Evolutionary conservation across 2,797 vertebrate genomes (phyloP), one percentile per base, ranked within the genome.

Genomic region (Saxicola maurus): DNA sequence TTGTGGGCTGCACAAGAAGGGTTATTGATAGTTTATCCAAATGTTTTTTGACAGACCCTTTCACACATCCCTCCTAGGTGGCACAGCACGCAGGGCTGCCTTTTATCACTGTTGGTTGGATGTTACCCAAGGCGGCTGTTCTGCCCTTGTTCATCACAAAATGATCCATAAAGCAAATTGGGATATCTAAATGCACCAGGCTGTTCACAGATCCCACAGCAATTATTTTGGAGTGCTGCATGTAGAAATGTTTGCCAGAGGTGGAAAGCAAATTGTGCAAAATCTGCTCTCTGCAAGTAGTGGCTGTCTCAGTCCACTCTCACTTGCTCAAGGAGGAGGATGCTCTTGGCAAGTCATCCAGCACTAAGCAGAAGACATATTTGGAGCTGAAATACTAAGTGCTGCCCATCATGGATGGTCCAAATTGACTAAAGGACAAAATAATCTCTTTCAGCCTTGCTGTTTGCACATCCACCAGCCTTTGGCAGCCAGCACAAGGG

Each of bases 1-100:
- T 79, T 92, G 78, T 73, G 89, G 61, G 74, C 92, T 87, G 67
- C 81, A 83, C 56, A 59, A 61, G 91, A 81, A 60, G n/a, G 76
- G 46, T 92, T 91, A 89, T 90, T 86, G 93, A 93, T 91, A 78
- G 56, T 90, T 94, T 74, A 88, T 69, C 87, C 94, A 94, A 94
- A 94, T 88, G 79, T 68, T 92, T 94, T 94, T 81, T 93, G 92
- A 96, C 92, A 92, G 92, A 78, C n/a, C 77, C 66, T 90, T 92
- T 95, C 87, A 81, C 92, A 91, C 37, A 2, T 94, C 90, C 71
- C 74, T 91, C 49, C 67, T 92, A 53, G 92, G 93, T 94, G 94
- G 92, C 84, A 49, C 77, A 57, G 69, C 84, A 68, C 6, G 15
- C 64, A 33, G 84, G 75, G 51, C 86, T 90, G 92, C 24, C 38